Conservation (phyloP, 2,888 invertebrate species). For the Mythimna impura region DNA sequence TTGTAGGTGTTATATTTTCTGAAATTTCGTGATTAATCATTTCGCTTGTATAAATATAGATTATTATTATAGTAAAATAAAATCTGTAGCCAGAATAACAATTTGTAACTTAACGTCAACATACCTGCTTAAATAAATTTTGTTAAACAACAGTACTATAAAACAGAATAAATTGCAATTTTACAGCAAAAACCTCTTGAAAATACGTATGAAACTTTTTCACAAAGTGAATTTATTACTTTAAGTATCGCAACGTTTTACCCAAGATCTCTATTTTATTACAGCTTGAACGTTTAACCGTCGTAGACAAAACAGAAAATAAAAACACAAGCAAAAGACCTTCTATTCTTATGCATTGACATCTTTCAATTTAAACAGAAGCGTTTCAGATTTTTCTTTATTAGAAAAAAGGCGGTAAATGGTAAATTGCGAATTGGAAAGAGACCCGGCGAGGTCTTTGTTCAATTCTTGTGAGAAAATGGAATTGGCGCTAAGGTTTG, state of each 20-base stretch:
- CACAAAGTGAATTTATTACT: conserved; percentile 35
- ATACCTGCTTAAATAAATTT: conserved; percentile 5
- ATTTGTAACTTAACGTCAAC: background rate
- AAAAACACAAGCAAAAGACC: conserved; percentile 34
- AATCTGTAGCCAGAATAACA: background rate
- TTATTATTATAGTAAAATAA: background rate
- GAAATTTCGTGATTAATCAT: too few species aligned
- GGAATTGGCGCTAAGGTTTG: conserved; percentile 65
- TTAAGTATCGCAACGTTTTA: conserved; percentile 18
- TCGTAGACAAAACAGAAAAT: conserved; percentile 47
- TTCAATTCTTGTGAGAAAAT: conserved; percentile 67
- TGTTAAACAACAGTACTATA: conserved; percentile 1
- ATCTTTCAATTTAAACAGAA: conserved; percentile 65
- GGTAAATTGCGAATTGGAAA: conserved; percentile 66
- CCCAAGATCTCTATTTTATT: conserved; percentile 37
- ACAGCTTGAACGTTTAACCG: conserved; percentile 43
- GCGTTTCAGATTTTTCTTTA: conserved; percentile 59
- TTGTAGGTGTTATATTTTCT: too few species aligned
- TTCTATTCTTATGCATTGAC: conserved; percentile 62
- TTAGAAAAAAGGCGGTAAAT: conserved; percentile 59
- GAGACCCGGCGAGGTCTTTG: conserved; percentile 60
- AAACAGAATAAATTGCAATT: conserved; percentile 24
- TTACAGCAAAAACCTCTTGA: conserved; percentile 21
- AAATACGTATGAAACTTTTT: conserved; percentile 37
- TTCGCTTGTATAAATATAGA: too few species aligned